Conservation (phyloP, 2,888 invertebrate species). For the Acheta domesticus region DNA sequence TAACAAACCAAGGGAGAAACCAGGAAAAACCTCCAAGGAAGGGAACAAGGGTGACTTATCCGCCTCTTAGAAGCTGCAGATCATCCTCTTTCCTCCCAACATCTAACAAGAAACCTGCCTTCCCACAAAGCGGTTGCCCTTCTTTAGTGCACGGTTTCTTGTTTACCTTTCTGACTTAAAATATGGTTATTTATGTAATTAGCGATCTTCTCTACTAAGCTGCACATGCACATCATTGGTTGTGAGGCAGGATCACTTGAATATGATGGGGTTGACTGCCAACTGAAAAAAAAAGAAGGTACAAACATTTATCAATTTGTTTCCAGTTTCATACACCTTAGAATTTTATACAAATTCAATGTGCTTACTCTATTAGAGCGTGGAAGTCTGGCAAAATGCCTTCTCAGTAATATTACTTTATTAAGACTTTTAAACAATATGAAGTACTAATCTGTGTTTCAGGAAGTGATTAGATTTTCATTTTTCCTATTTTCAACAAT, state of each 20-base stretch:
- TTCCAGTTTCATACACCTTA: too few relatives aligned
- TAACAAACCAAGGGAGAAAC: background rate
- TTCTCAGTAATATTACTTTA: too few relatives aligned
- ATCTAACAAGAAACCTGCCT: constrained; percentile 25
- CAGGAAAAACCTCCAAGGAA: constrained; percentile 18
- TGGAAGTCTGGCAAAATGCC: too few relatives aligned
- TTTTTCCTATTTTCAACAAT: too few relatives aligned
- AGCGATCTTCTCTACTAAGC: constrained; percentile 31
- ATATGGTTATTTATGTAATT: constrained; percentile 28
- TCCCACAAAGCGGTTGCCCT: constrained; percentile 28
- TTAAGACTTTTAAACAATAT: too few relatives aligned
- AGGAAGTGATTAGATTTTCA: too few relatives aligned
- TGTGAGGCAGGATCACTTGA: constrained; percentile 50
- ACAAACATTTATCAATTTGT: background rate
- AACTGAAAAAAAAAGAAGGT: constrained; percentile 31
- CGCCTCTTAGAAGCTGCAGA: background rate
- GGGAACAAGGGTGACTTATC: background rate
- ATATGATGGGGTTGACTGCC: constrained; percentile 41
- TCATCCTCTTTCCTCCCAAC: constrained; percentile 7
- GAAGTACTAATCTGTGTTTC: too few relatives aligned
- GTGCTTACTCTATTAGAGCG: too few relatives aligned
- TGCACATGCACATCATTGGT: constrained; percentile 35
- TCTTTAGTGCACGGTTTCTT: constrained; percentile 27
- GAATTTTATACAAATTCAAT: too few relatives aligned
- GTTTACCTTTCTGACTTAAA: constrained; percentile 26